Percentiles rank a stretch among this genome's conserved stretches.
These are phyloP conservation scores for Psephotus haematonotus DNA, from an alignment of 2,113 vertebrate genomes.

Conservation along the genomic window DNA sequence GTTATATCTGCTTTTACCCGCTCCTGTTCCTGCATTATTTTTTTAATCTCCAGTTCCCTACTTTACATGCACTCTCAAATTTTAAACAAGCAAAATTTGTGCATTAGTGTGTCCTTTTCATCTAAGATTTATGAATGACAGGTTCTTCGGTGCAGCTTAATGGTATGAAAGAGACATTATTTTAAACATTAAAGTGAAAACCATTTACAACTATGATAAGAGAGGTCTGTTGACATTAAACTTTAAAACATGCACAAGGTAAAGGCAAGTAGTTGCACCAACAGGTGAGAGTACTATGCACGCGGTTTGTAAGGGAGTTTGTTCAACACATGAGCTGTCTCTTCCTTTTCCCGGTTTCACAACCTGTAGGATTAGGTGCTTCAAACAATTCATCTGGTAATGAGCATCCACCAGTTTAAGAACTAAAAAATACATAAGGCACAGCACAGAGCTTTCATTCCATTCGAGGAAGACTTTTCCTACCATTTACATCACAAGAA, in stretches of 20 bases:
- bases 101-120: slow-evolving; percentile 89
- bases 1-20: slow-evolving; percentile 79
- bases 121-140: slow-evolving; percentile 94
- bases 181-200: slow-evolving; percentile 99
- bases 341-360: slow-evolving; percentile 26
- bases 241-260: slow-evolving; percentile 88
- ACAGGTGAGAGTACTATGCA: slow-evolving; percentile 47
- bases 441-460: background rate
- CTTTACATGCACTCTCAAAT: slow-evolving; percentile 89
- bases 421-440: background rate
- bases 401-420: background rate
- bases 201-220: slow-evolving; percentile 97
- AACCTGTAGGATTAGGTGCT: background rate
- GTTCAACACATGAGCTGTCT: slow-evolving; percentile 43
- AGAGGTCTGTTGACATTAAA: slow-evolving; percentile 93
- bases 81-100: slow-evolving; percentile 90
- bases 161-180: slow-evolving; percentile 94
- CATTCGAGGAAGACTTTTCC: background rate
- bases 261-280: slow-evolving; percentile 78
- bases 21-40: slow-evolving; percentile 86
- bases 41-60: slow-evolving; percentile 86
- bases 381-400: background rate
- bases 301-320: slow-evolving; percentile 31
- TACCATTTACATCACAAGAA: background rate
- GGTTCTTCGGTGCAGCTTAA: slow-evolving; percentile 87